A percentile compares a stretch with the other conserved stretches of the same genome.
Conservation (phyloP, 2,113 vertebrate genomes). For the Procavia capensis region DNA sequence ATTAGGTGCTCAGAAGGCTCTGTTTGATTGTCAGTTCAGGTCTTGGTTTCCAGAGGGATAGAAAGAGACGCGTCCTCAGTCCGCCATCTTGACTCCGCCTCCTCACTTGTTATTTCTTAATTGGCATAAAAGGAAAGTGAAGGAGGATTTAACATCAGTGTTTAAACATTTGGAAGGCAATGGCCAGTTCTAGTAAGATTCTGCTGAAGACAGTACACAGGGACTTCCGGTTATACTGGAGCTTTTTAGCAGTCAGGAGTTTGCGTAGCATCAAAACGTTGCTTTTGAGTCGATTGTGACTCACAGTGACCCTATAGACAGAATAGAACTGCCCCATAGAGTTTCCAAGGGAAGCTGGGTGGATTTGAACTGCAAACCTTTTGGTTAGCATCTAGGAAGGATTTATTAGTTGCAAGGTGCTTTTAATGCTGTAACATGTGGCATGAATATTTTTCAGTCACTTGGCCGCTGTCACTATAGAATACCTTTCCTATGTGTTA, state of each 20-base stretch:
- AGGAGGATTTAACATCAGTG: neutral
- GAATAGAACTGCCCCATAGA: too few relatives aligned
- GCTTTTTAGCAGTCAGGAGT: neutral
- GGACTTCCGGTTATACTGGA: neutral
- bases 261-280: neutral
- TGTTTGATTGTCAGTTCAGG: too few relatives aligned
- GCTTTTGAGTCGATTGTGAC: too few relatives aligned
- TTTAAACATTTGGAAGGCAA: neutral
- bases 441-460: neutral
- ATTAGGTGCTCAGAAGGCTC: too few relatives aligned
- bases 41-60: too few relatives aligned
- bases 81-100: too few relatives aligned
- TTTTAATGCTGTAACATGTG: neutral
- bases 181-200: neutral
- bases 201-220: neutral
- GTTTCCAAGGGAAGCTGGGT: too few relatives aligned
- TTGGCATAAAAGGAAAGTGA: neutral
- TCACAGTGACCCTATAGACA: too few relatives aligned
- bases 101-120: slow-evolving; percentile 54
- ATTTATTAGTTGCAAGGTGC: neutral
- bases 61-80: too few relatives aligned
- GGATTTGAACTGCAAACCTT: too few relatives aligned
- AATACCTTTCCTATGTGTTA: neutral
- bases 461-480: neutral
- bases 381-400: neutral